Evolutionary conservation across 2,888 invertebrate species (phyloP), one percentile per base, ranked within the genome.

Genomic region (Diloba caeruleocephala): DNA sequence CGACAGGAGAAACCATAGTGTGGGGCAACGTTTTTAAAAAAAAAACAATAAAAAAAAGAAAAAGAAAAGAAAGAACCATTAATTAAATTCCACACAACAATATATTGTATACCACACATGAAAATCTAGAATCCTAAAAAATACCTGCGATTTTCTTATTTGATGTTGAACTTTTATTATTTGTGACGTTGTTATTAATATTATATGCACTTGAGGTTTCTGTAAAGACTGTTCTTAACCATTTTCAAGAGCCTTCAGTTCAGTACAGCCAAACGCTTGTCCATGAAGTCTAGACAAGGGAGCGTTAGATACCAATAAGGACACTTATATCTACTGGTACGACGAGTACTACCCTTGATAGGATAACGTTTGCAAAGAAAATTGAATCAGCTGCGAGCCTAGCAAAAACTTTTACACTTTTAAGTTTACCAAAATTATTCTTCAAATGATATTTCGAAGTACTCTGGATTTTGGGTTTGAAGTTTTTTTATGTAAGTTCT

Each of bases 231-330:
- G 29, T 50, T 57, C 33, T 33, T 46, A 37, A 53, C 52, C 32
- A 53, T 41, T 50, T 33, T 69, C 36, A 53, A 69, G 55, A 49
- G 38, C 39, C 25, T 45, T 32, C 51, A 3, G 10, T 32, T 58
- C 37, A 42, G 59, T 65, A 65, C 59, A 52, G 61, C 60, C 65
- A 79, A 74, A 75, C 81, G 63, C 67, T 71, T 73, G 77, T 68
- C 57, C 56, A 64, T 67, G 64, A 74, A 74, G 78, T 81, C 81
- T 79, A 81, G 82, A 82, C 83, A 79, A 78, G 67, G 13, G 51
- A 45, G 26, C 34, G 36, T 53, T 54, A 71, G 74, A 67, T 62
- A 63, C 49, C 68, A 66, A 68, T 66, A 76, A 76, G 69, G 42
- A 51, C 60, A 39, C 72, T 72, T 60, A 43, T 52, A n/a, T n/a